These are phyloP conservation scores for Acanthaster planci DNA, from an alignment of 35 echinoderm and acorn worm species.

Conservation along the genomic window DNA sequence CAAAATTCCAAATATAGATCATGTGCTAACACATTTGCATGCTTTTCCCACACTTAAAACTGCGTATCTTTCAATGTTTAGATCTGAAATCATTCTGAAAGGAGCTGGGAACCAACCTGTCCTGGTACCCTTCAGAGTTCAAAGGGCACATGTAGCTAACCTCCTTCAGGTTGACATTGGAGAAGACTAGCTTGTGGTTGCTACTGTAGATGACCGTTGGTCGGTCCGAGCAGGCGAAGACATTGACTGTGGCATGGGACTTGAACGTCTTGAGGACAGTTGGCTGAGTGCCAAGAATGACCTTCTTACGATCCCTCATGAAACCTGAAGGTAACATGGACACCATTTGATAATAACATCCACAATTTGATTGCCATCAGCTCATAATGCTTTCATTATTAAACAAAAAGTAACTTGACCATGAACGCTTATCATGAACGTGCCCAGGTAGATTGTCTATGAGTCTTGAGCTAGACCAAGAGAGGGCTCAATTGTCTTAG, in stretches of 20 bases:
- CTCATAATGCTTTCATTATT: not conserved
- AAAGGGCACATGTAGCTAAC: conserved; percentile 97
- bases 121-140: conserved; percentile 91
- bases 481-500: too few species aligned
- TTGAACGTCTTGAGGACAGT: conserved; percentile 97
- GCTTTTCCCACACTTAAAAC: too few species aligned
- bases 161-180: conserved; percentile 96
- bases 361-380: not conserved
- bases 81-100: not conserved
- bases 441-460: too few species aligned
- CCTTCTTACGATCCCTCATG: conserved; percentile 81
- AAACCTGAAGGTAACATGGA: conserved; percentile 38
- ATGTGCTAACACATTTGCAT: too few species aligned
- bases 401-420: too few species aligned
- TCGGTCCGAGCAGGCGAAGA: conserved; percentile 95
- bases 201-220: conserved; percentile 99
- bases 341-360: too few species aligned
- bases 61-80: too few species aligned
- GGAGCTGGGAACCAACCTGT: conserved; percentile 60
- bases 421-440: too few species aligned
- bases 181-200: conserved; percentile 97
- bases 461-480: too few species aligned
- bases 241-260: conserved; percentile 82
- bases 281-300: conserved; percentile 92
- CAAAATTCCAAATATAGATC: too few species aligned